Conservation (phyloP, 1,140 invertebrate species). For the Orussus abietinus region DNA sequence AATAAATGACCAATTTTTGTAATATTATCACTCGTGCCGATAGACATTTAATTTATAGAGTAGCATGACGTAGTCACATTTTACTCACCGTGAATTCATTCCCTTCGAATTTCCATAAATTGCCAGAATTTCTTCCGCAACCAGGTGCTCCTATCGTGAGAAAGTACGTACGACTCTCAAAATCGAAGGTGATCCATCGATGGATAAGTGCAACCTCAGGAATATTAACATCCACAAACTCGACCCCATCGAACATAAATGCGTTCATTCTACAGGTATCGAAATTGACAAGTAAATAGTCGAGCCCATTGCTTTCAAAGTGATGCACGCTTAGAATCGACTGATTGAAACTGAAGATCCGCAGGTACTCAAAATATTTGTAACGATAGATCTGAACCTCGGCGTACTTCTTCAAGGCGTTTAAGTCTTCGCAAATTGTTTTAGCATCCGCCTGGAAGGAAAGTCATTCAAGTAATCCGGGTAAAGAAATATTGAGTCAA, state of each 20-base stretch:
- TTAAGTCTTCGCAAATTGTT: slow-evolving; percentile 35
- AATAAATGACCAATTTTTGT: no score
- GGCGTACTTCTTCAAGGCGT: slow-evolving; percentile 22
- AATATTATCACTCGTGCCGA: no score
- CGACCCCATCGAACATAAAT: slow-evolving; percentile 21
- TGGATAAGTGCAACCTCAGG: slow-evolving; percentile 31
- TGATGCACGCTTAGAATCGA: slow-evolving; percentile 36
- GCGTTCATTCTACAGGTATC: slow-evolving; percentile 24
- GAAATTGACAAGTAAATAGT: slow-evolving; percentile 46
- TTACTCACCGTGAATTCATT: slow-evolving; percentile 27
- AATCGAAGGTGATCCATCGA: slow-evolving; percentile 34
- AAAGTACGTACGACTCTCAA: slow-evolving; percentile 35
- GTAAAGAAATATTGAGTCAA: slow-evolving; percentile 4
- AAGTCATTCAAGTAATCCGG: slow-evolving; percentile 2
- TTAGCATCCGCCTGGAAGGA: slow-evolving; percentile 33
- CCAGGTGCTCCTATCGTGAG: slow-evolving; percentile 27
- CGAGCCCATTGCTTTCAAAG: slow-evolving; percentile 30
- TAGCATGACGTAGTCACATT: no score
- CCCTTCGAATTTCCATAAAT: slow-evolving; percentile 46
- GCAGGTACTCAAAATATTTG: slow-evolving; percentile 46
- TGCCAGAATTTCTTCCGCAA: slow-evolving; percentile 28
- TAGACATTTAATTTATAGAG: no score
- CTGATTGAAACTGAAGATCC: slow-evolving; percentile 32
- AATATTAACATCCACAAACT: slow-evolving; percentile 23
- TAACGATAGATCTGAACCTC: slow-evolving; percentile 47